Conservation (phyloP, 1,140 invertebrate species). For the Drusus annulatus region DNA sequence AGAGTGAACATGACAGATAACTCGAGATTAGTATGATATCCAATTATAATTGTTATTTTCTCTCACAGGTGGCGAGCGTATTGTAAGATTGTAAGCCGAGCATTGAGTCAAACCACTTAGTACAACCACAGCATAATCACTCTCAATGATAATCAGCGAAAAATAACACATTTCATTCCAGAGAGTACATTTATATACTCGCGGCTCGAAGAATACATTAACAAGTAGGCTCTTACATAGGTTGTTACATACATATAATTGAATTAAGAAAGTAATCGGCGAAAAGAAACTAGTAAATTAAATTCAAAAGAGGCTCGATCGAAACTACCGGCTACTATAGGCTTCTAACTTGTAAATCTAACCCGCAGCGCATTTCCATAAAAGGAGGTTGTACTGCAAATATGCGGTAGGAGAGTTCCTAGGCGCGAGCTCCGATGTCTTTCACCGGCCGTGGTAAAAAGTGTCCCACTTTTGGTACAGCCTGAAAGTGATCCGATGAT, state of each 20-base stretch:
- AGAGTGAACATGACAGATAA: no score
- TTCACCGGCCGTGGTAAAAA: neutral
- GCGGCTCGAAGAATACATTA: neutral
- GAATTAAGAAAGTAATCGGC: constrained; percentile 29
- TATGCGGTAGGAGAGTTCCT: neutral
- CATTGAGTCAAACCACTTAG: neutral
- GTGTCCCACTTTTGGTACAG: neutral
- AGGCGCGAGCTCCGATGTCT: neutral
- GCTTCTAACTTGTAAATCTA: neutral
- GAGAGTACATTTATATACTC: neutral
- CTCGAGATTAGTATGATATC: neutral
- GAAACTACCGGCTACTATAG: neutral
- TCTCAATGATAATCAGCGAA: neutral
- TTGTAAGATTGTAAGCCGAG: neutral
- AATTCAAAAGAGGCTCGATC: constrained; percentile 15
- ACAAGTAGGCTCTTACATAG: neutral
- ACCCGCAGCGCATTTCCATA: constrained; percentile 4
- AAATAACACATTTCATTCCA: constrained; percentile 1
- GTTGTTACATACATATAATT: neutral
- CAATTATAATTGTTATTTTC: neutral
- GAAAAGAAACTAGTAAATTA: neutral
- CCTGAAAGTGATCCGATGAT: constrained; percentile 24
- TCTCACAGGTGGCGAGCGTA: constrained; percentile 1
- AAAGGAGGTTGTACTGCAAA: constrained; percentile 1
- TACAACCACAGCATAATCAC: neutral